These are phyloP conservation scores for Turdus rufiventris DNA, from an alignment of 2,113 vertebrate genomes.

Conservation along the genomic window DNA sequence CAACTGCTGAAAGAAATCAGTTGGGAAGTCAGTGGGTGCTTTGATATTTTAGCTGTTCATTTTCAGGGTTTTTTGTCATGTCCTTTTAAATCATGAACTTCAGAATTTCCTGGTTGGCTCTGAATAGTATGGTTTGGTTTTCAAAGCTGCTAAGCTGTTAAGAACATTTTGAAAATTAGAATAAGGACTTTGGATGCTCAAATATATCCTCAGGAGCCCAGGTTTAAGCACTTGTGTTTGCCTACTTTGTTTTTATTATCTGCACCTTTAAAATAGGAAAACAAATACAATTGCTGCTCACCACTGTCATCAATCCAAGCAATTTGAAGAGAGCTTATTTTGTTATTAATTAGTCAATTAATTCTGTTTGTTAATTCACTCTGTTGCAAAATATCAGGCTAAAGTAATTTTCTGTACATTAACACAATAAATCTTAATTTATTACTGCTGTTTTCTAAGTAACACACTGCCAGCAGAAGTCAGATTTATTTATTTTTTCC, in stretches of 20 bases:
- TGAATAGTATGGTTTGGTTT: accelerated
- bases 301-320: neutral
- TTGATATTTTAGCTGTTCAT: neutral
- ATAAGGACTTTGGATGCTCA: neutral
- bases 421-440: neutral
- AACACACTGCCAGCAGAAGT: neutral
- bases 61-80: neutral
- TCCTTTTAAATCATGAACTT: neutral
- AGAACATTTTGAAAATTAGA: neutral
- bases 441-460: neutral
- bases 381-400: neutral
- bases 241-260: neutral
- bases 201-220: neutral
- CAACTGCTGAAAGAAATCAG: neutral
- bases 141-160: neutral
- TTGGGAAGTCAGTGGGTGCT: neutral
- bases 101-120: neutral
- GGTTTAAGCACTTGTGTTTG: neutral
- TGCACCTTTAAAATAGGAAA: neutral
- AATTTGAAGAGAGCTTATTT: neutral
- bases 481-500: neutral
- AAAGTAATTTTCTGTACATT: neutral
- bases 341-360: neutral
- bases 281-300: neutral
- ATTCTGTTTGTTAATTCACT: neutral